These are phyloP conservation scores for Paguma larvata DNA, from an alignment of 2,797 vertebrate species.

Conservation along the genomic window DNA sequence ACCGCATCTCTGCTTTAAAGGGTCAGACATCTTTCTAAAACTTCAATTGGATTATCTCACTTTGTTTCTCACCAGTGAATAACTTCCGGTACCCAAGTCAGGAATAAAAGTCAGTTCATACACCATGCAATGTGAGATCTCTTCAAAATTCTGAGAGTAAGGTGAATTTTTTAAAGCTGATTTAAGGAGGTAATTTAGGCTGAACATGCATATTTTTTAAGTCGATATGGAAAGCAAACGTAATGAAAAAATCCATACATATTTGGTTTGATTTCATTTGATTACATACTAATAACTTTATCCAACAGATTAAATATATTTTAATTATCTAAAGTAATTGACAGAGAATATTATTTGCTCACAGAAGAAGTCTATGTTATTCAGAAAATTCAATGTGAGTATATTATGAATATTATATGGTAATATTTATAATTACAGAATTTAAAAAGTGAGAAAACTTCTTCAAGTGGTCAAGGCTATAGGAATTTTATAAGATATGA, in stretches of 20 bases:
- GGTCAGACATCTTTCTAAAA: neutral
- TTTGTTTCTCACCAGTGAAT: neutral
- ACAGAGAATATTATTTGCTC: neutral
- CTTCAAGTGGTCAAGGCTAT: neutral
- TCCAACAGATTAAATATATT: constrained; percentile 13
- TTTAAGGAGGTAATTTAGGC: constrained; percentile 32
- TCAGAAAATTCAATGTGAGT: neutral
- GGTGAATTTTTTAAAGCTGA: constrained; percentile 5
- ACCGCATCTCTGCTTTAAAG: neutral
- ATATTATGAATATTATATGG: neutral
- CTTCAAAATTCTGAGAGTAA: neutral
- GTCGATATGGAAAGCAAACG: neutral
- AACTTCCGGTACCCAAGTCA: neutral
- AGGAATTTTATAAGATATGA: constrained; percentile 18
- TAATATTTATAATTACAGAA: constrained; percentile 26
- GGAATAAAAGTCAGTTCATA: neutral
- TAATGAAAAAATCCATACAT: neutral
- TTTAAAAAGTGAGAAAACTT: neutral
- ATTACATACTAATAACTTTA: neutral
- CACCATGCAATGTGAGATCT: neutral
- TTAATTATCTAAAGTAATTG: constrained; percentile 42
- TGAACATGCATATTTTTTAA: neutral
- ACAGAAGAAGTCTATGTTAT: neutral
- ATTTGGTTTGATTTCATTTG: constrained; percentile 12
- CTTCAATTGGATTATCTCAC: neutral